Evolutionary conservation across 2,888 invertebrate species (phyloP).

Genomic region (Chloroclystis v-ata): DNA sequence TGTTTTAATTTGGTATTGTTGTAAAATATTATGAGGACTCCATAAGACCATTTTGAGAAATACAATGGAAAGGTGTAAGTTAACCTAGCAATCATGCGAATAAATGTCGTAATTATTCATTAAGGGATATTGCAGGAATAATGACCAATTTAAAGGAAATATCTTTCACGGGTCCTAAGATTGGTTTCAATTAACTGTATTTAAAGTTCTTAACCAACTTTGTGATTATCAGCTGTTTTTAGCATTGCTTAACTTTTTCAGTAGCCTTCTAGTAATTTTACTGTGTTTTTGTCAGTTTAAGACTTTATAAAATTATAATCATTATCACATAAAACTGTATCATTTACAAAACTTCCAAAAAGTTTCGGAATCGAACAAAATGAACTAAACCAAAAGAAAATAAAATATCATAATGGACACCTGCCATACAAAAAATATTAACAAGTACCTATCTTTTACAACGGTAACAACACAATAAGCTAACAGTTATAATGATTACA

Average conservation of each 20-base stretch:
- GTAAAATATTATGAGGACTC: constrained; percentile 8
- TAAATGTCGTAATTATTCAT: not conserved
- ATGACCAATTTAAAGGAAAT: not conserved
- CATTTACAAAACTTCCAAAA: not conserved
- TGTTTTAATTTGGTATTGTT: constrained; percentile 16
- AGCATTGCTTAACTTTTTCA: too few species aligned
- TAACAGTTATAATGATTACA: constrained; percentile 64
- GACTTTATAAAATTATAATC: too few species aligned
- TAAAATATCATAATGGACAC: constrained; percentile 40
- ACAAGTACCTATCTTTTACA: constrained; percentile 24
- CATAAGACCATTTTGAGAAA: not conserved
- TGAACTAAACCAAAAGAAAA: not conserved
- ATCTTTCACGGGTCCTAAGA: too few species aligned
- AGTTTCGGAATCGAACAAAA: not conserved
- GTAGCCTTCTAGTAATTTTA: too few species aligned
- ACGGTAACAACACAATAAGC: constrained; percentile 61
- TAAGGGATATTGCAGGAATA: not conserved
- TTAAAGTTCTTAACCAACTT: too few species aligned
- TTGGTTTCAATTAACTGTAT: too few species aligned
- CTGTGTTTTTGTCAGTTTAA: too few species aligned
- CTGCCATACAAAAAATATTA: constrained; percentile 52
- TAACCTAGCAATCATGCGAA: not conserved
- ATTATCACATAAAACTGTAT: too few species aligned
- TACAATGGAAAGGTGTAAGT: not conserved
- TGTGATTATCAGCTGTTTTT: too few species aligned